Conservation (phyloP, 2,888 invertebrate species). For the Fragum fragum region DNA sequence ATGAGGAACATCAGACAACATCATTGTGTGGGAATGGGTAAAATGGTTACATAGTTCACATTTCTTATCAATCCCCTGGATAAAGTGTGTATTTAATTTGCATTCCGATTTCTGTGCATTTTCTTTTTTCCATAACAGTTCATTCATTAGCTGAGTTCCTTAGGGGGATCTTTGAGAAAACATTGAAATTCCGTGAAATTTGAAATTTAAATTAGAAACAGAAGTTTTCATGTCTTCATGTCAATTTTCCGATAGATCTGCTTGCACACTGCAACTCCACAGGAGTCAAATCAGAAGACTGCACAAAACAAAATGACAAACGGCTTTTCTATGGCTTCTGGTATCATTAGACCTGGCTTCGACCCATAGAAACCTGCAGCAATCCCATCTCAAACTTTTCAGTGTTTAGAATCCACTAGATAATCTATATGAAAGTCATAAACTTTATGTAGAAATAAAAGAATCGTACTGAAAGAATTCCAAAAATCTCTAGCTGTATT, state of each 20-base stretch:
- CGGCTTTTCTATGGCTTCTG: conserved; percentile 1
- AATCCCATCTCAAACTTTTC: background rate
- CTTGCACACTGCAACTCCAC: conserved; percentile 2
- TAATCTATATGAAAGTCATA: no score
- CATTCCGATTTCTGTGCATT: conserved; percentile 31
- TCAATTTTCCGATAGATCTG: conserved; percentile 14
- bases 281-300: background rate
- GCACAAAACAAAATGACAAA: background rate
- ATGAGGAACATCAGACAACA: no score
- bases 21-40: no score
- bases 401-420: background rate
- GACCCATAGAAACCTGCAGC: background rate
- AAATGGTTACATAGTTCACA: background rate
- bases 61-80: background rate
- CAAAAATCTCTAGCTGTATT: no score
- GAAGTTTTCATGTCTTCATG: conserved; percentile 20
- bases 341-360: background rate
- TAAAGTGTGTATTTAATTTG: conserved; percentile 22
- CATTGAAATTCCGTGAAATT: conserved; percentile 29
- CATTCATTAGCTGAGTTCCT: conserved; percentile 34
- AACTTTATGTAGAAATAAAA: no score
- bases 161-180: conserved; percentile 24
- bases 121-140: conserved; percentile 23
- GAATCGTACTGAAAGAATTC: no score
- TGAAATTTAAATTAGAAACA: conserved; percentile 43